Base-by-base conservation (phyloP, 2,113 vertebrate genomes). In the Podarcis muralis region DNA sequence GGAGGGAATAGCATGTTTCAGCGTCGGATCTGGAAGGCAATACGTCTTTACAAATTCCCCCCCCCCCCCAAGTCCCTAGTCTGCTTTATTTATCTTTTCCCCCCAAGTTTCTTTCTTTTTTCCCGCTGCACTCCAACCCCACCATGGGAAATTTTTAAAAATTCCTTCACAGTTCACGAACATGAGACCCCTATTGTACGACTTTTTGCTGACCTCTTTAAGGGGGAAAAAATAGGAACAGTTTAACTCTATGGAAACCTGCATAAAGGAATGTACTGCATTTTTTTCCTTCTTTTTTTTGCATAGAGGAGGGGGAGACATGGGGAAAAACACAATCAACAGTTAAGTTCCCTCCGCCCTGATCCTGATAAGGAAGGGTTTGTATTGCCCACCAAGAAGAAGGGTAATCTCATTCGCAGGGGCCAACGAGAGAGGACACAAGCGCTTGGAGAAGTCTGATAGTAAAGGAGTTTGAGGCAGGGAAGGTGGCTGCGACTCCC, bases 201-300 rank as follows among this genome's bases (percentile, higher is more conserved):
- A 94, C 90, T 94, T 91, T 80, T 92, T 92, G 94, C 95, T 94
- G 94, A 95, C 93, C 94, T 93, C 95, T 94, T 95, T 95, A 95
- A 96, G 92, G 68, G 83, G 87, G 86, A 85, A 95, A 88, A 92
- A 92, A 93, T 40, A 92, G 93, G 90, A 85, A 91, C 93, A 94
- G 93, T 95, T 95, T 91, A 94, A 95, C 95, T 93, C 95, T 95
- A 95, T 96, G 95, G 95, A 96, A 96, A 96, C 95, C 95, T 94
- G 92, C 91, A 90, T 94, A 95, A 95, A 95, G 94, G 95, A 95
- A 96, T 95, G 95, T 94, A 96, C 94, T 93, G 94, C 94, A 93
- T 95, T 95, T 95, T 53, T 53, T 53, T 95, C n/a, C n/a, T n/a
- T n/a, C n/a, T 43, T 48, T 53, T 53, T 91, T 95, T 83, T 83